Conservation (phyloP, 2,113 vertebrate species). For the Psettodes erumei region DNA sequence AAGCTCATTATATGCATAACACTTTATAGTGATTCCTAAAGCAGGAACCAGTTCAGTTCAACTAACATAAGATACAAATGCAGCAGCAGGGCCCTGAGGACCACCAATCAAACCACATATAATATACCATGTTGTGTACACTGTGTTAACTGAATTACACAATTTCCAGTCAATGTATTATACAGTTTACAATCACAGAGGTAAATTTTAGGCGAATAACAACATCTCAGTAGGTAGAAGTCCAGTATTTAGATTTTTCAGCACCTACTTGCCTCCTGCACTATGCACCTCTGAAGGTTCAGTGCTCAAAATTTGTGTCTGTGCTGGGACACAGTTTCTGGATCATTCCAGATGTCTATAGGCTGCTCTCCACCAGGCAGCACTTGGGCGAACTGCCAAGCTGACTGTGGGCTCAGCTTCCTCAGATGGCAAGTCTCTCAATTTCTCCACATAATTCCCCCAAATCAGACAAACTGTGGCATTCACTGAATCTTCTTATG, state of each 20-base stretch:
- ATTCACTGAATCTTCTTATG: slow-evolving; percentile 60
- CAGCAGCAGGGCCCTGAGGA: not conserved
- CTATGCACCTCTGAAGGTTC: slow-evolving; percentile 57
- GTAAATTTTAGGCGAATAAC: slow-evolving; percentile 24
- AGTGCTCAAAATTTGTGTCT: slow-evolving; percentile 64
- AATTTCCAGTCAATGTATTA: not conserved
- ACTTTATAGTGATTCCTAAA: not conserved
- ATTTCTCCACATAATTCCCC: slow-evolving; percentile 58
- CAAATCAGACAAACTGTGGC: slow-evolving; percentile 62
- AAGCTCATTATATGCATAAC: not conserved
- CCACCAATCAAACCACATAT: not conserved
- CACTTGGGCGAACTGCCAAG: slow-evolving; percentile 51
- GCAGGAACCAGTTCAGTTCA: not conserved
- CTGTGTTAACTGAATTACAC: not conserved
- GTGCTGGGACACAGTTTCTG: slow-evolving; percentile 56
- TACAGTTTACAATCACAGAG: not conserved
- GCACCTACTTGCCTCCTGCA: slow-evolving; percentile 70
- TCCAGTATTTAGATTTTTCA: slow-evolving; percentile 60
- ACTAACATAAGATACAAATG: not conserved
- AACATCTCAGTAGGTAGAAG: slow-evolving; percentile 37
- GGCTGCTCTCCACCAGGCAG: slow-evolving; percentile 49
- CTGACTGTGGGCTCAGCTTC: slow-evolving; percentile 51
- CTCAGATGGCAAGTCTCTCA: slow-evolving; percentile 59
- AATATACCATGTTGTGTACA: not conserved
- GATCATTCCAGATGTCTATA: slow-evolving; percentile 59